Evolutionary conservation across 2,888 invertebrate genomes (phyloP).

Genomic region (Rhopalosiphum nymphaeae): DNA sequence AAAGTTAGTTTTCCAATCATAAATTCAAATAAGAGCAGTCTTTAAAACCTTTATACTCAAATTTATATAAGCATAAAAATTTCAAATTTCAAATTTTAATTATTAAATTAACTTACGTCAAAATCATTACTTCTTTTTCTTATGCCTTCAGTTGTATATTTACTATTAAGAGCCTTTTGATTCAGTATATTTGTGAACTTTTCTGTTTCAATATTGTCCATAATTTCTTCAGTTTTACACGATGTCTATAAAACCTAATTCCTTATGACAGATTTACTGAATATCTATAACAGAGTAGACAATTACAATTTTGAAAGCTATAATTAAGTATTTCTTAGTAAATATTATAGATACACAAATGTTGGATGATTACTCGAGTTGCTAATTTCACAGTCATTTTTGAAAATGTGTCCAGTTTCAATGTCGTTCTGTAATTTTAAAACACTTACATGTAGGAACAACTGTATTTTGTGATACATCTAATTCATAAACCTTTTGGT

Average conservation of each 20-base stretch:
- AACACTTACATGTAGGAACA: not conserved
- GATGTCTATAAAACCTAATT: not conserved
- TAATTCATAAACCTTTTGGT: conserved; percentile 10
- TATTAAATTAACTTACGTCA: not conserved
- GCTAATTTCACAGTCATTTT: conserved; percentile 41
- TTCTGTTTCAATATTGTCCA: not conserved
- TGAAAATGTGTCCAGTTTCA: conserved; percentile 14
- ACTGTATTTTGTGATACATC: not conserved
- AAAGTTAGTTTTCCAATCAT: not conserved
- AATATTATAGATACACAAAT: not conserved
- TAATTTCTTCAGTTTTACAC: not conserved
- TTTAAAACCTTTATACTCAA: not conserved
- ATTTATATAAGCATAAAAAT: conserved; percentile 1
- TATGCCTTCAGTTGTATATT: not conserved
- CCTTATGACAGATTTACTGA: not conserved
- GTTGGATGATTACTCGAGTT: conserved; percentile 12
- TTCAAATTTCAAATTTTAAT: not conserved
- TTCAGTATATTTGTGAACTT: not conserved
- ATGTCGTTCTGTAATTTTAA: not conserved
- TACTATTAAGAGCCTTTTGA: not conserved
- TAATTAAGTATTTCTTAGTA: not conserved
- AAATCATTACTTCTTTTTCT: not conserved
- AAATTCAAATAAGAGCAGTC: not conserved
- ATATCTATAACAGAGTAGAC: not conserved
- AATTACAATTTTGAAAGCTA: not conserved